Conservation (phyloP, 2,113 vertebrate species). For the Labrus mixtus region DNA sequence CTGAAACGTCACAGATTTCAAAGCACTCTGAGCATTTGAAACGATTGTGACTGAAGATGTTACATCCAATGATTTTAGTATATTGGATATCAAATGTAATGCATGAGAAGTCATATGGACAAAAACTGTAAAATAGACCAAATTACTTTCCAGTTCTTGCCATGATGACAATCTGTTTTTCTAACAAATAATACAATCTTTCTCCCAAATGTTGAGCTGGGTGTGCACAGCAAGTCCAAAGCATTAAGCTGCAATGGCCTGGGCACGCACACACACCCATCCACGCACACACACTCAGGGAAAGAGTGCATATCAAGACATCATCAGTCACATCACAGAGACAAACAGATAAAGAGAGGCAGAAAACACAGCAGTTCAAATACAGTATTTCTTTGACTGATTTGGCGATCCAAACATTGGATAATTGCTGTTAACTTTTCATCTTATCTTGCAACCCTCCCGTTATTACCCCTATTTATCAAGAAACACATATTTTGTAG, state of each 20-base stretch:
- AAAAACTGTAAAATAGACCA: neutral
- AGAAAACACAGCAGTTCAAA: neutral
- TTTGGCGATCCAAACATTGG: neutral
- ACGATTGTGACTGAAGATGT: neutral
- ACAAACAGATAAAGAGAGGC: neutral
- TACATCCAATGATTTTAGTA: constrained; percentile 9
- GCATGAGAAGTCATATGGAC: neutral
- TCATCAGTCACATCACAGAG: neutral
- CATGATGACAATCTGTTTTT: constrained; percentile 20
- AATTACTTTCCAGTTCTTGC: neutral
- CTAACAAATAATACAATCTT: constrained; percentile 7
- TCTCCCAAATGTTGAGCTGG: neutral
- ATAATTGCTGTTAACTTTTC: neutral
- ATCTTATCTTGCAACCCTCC: neutral
- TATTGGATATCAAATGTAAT: constrained; percentile 12
- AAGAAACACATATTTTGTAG: constrained; percentile 8
- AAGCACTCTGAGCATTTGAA: neutral
- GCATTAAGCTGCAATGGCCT: neutral
- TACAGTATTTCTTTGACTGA: neutral
- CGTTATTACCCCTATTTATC: neutral
- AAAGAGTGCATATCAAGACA: neutral
- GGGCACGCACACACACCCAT: neutral
- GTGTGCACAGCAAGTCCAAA: neutral
- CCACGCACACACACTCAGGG: neutral
- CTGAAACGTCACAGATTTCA: neutral